Base-by-base conservation (phyloP, 1,140 invertebrate genomes). In the Plectrocnemia conspersa region DNA sequence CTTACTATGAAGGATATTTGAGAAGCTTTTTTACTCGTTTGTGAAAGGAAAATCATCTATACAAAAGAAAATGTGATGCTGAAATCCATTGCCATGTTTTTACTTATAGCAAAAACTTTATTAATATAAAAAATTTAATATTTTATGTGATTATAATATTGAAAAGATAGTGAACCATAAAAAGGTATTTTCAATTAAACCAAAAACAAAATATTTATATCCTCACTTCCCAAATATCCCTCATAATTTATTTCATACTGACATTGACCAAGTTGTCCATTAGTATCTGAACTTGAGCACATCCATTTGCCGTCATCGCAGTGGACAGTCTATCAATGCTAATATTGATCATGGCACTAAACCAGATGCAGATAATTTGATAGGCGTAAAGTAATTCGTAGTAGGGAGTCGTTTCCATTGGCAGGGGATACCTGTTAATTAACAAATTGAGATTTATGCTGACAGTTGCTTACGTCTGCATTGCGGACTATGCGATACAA, bases 321-420 rank as follows among this genome's bases (percentile, higher is more conserved):
- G 61, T 59, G 6, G 58, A 55, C n/a, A 66, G 18, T 18, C 62
- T 64, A 59, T 69, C 66, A 9, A 66, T 52, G 15, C 62, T 62
- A 2, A 61, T 52, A 59, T 66, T 68, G 9, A 63, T 47, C n/a
- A 59, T 22, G 4, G 66, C 62, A 13, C 63, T 65, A 32, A 63
- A 64, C 24, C 47, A 48, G 25, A 65, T 59, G 36, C 62, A 48
- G 3, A 16, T 7, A 13, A 62, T 54, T 56, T 64, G 62, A 46
- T 61, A 64, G 41, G 48, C 42, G 50, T 59, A 64, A 1, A 56
- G 16, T 6, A 64, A n/a, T 50, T 59, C 62, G 45, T 59, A 64
- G 16, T 56, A 56, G 11, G 59, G 54, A 13, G 53, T 36, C 9
- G 13, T 6, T 13, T 58, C 40, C 4, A 21, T 23, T 33, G 49